Evolutionary conservation across 2,888 invertebrate species (phyloP).

Genomic region (Eupithecia vulgata): DNA sequence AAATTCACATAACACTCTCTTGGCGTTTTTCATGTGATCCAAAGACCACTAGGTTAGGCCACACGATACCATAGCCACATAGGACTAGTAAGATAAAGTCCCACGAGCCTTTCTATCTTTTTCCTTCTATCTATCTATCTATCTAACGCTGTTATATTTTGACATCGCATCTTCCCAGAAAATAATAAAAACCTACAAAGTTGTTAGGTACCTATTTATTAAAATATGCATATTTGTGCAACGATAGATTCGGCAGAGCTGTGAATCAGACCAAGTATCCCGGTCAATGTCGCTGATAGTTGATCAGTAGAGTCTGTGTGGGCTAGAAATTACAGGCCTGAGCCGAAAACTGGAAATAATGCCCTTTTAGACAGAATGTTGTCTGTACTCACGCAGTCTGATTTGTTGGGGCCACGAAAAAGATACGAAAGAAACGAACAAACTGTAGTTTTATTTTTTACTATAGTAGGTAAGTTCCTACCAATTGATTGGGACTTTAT

Average conservation of each 20-base stretch:
- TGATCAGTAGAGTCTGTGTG: slow-evolving; percentile 32
- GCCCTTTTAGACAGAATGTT: background rate
- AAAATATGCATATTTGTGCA: slow-evolving; percentile 38
- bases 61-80: no score
- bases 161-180: background rate
- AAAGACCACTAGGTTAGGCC: no score
- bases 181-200: background rate
- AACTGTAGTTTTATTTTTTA: background rate
- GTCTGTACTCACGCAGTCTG: background rate
- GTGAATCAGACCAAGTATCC: slow-evolving; percentile 71
- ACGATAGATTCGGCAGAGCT: slow-evolving; percentile 37
- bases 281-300: slow-evolving; percentile 74
- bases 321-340: background rate
- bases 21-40: no score
- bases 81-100: no score
- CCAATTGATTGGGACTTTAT: background rate
- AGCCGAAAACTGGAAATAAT: slow-evolving; percentile 1
- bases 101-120: no score
- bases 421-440: background rate
- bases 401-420: background rate
- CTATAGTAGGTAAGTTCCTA: background rate
- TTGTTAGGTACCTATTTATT: background rate
- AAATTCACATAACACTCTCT: no score
- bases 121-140: no score
- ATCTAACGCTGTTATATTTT: background rate